Evolutionary conservation across 2,113 vertebrate genomes (phyloP), one percentile per base, ranked within the genome.

Genomic region (Corythoichthys intestinalis): DNA sequence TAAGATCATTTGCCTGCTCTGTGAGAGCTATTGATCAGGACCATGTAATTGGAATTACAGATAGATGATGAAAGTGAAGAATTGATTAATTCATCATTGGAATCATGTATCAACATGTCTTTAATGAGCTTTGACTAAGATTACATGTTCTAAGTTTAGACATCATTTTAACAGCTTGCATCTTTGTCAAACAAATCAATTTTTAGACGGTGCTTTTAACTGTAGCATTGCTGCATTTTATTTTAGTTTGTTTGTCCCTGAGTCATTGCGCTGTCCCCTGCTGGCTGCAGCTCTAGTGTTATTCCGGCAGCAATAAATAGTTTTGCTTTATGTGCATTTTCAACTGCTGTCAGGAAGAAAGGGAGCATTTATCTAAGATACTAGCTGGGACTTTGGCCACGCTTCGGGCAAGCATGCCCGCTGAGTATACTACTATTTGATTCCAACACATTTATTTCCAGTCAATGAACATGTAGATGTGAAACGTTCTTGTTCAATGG

Each of bases 1-100:
- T 76, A 83, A 69, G 28, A 39, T 53, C 61, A 2, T 77, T 79
- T 81, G 60, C 80, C 82, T 79, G 66, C 46, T 47, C 67, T 74
- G 66, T n/a, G 46, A 71, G 62, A 65, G 52, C 38, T 76, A 82
- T 82, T 79, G 79, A 79, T 86, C 77, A 82, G 69, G 54, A 72
- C 77, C 74, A 48, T 67, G 15, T 77, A 77, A 85, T 81, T 41
- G 85, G 49, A 65, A 64, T 74, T 72, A 37, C 60, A 75, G 66
- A 78, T 49, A 72, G 37, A 81, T 80, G 65, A 74, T 71, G 68
- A 68, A 71, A 77, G 70, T 34, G 46, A 49, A 44, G 50, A 79
- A 73, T 6, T 38, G 48, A 66, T 44, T 75, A 63, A 67, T 70
- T 14, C 47, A 78, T 67, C 69, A 35, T 53, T 14, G 39, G 61